Evolutionary conservation across 2,797 vertebrate genomes (phyloP), one percentile per base, ranked within the genome.

Genomic region (Melanotaenia boesemani): DNA sequence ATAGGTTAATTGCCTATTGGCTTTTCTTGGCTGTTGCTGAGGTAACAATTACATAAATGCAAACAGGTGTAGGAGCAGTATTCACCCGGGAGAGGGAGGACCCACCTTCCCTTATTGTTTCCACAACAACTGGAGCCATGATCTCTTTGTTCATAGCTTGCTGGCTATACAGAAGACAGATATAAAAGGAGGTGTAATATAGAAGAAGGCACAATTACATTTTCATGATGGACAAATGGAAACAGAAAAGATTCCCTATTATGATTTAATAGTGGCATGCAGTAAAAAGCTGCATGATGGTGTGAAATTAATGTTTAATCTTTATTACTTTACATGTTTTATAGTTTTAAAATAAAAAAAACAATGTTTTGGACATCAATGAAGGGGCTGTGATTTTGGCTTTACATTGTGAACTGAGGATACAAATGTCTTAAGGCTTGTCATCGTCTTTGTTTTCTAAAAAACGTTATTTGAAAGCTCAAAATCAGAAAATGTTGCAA

Each of bases 81-180:
- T 2, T 64, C 30, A 50, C 34, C 50, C 44, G 62, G n/a, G 30
- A 67, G 54, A 6, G 5, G 20, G 48, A 52, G 22, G 1, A 30
- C 4, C n/a, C 64, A 28, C 39, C 41, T 16, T 22, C 5, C 28
- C 2, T 32, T 57, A 57, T 57, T 32, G 28, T 57, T 57, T 28
- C 15, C 26, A 30, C 28, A 20, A 57, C 55, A 57, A 32, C 55
- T 32, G 55, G 15, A 65, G 13, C 60, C 30, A 56, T 30, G 6
- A 20, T 57, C 20, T 39, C 9, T 57, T 67, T 71, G 57, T 50
- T 58, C 3, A 60, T 34, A 56, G 24, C 60, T 59, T 75, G 15
- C 52, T 37, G 16, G 6, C 15, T 11, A 46, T 12, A 44, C 22
- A 28, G 16, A 15, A 52, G n/a, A 52, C 3, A 24, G 1, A 52